A percentile compares a stretch with the other conserved stretches of the same genome.
Conservation (phyloP, 2,888 invertebrate genomes). For the Dermolepida albohirtum region DNA sequence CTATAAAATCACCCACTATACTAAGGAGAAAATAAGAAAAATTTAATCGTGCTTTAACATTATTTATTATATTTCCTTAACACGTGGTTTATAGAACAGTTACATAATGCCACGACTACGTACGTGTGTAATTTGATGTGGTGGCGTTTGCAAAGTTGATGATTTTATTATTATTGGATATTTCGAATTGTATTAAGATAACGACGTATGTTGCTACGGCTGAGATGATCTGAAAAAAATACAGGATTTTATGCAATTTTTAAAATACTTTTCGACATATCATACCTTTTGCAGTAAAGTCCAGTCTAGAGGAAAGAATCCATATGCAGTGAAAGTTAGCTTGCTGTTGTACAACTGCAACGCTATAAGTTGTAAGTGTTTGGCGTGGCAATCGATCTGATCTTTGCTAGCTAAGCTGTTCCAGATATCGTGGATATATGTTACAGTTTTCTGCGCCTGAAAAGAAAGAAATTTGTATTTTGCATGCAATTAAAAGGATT, state of each 20-base stretch:
- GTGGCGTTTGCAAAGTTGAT: background rate
- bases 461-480: background rate
- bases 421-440: conserved; percentile 50
- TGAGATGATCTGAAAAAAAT: conserved; percentile 18
- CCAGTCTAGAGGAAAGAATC: conserved; percentile 49
- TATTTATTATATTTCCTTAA: no score
- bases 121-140: no score
- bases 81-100: no score
- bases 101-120: no score
- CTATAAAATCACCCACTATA: no score
- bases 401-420: conserved; percentile 46
- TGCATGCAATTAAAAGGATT: no score
- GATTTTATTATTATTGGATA: conserved; percentile 1
- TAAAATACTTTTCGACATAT: background rate
- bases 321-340: conserved; percentile 46
- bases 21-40: no score
- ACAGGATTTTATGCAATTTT: background rate
- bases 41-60: no score
- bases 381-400: conserved; percentile 42
- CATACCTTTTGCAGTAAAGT: conserved; percentile 46
- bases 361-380: conserved; percentile 48
- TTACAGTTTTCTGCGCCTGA: conserved; percentile 45
- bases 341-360: conserved; percentile 47
- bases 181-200: conserved; percentile 7
- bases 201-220: conserved; percentile 23